These are phyloP conservation scores for Mungos mungo DNA, from an alignment of 2,113 vertebrate species.

Conservation along the genomic window DNA sequence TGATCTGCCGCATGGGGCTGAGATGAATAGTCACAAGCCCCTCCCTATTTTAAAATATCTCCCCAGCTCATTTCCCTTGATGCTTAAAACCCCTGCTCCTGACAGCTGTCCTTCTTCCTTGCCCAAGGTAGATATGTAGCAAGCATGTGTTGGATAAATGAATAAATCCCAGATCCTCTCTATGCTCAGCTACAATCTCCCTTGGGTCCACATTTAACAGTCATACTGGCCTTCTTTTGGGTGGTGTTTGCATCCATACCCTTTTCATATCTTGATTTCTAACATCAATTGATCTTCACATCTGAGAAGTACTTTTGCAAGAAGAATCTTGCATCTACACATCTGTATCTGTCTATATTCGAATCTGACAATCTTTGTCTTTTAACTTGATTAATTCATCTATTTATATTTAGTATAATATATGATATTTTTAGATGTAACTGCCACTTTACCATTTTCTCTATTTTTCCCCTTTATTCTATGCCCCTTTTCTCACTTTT, in stretches of 20 bases:
- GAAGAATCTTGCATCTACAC: neutral
- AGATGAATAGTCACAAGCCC: neutral
- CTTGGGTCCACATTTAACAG: neutral
- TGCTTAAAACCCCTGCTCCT: neutral
- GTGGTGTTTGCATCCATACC: neutral
- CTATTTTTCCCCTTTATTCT: neutral
- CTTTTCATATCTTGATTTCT: neutral
- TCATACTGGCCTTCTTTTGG: neutral
- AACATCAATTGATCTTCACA: neutral
- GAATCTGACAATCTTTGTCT: conserved; percentile 16
- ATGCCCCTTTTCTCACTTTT: neutral
- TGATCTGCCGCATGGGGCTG: neutral
- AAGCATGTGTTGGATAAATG: conserved; percentile 6
- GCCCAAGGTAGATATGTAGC: neutral
- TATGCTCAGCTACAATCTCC: neutral
- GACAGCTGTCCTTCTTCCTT: neutral
- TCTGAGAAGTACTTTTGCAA: neutral
- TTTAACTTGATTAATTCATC: neutral
- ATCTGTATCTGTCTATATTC: neutral
- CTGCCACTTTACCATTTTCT: neutral
- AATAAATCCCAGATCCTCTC: conserved; percentile 19
- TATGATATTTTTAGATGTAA: neutral
- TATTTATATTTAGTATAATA: neutral
- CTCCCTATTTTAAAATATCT: neutral
- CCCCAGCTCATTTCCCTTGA: neutral